Percentiles rank a stretch among this genome's conserved stretches.
These are phyloP conservation scores for Eupithecia vulgata DNA, from an alignment of 2,888 invertebrate genomes.

Conservation along the genomic window DNA sequence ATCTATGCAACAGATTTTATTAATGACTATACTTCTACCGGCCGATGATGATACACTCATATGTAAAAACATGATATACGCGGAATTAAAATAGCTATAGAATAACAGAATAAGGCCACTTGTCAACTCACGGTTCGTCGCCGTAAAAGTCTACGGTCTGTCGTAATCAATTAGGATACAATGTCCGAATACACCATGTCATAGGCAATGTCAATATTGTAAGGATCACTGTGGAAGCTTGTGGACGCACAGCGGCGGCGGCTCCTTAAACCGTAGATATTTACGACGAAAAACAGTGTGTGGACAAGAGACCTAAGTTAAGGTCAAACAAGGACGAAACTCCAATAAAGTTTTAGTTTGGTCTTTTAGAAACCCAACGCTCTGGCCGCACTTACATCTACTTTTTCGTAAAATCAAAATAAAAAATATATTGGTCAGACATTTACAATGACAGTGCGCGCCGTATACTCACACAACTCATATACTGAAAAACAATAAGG, in stretches of 20 bases:
- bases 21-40: neutral
- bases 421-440: slow-evolving; percentile 1
- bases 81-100: neutral
- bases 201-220: too few relatives aligned
- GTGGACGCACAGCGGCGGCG: too few relatives aligned
- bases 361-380: neutral
- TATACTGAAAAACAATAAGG: neutral
- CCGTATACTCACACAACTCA: neutral
- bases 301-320: neutral
- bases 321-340: neutral
- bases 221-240: too few relatives aligned
- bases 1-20: neutral
- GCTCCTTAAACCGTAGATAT: too few relatives aligned
- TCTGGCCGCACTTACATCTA: neutral
- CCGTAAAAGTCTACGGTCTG: neutral
- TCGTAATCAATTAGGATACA: too few relatives aligned
- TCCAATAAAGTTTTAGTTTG: neutral
- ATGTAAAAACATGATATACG: neutral
- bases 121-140: neutral
- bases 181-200: too few relatives aligned
- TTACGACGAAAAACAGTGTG: neutral
- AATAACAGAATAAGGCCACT: neutral
- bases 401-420: neutral
- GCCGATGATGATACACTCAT: neutral
- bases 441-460: neutral